Base-by-base conservation (phyloP, 2,888 invertebrate species). In the Dasysyrphus albostriatus region DNA sequence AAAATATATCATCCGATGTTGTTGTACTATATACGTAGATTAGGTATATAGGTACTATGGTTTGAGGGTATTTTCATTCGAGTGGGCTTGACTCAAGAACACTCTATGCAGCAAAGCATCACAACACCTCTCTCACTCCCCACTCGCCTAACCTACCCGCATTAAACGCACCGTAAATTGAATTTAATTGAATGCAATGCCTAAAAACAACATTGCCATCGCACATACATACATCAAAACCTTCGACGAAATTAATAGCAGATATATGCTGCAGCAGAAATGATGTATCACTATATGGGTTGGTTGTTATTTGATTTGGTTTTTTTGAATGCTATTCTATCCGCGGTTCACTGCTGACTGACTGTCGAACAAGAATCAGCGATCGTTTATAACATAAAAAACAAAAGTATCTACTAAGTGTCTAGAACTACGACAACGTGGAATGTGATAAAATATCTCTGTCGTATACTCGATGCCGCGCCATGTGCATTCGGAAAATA, bases 171-270 rank as follows among this genome's bases (percentile, higher is more conserved):
- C 87, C 83, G 75, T 83, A 78, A 87, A 87, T 87, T 87, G 87
- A 87, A 72, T 83, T 87, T 83, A 87, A 87, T 87, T 87, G 83
- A 83, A 83, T 79, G 75, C 70, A 78, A 87, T 87, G 87, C 79
- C 54, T 51, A 54, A 69, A 69, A 87, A 59, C 81, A 79, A 67
- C 81, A 77, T 44, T 61, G 67, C 37, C 47, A 63, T 39, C 10
- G 39, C 74, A 39, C 44, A 67, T 39, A 67, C 19, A 14, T 39
- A 67, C 32, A 39, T 54, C 34, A 34, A 29, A 59, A 63, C 47
- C 49, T 14, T 37, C 24, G 9, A 34, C 44, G 42, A 51, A 24
- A 67, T 44, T 24, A 58, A 29, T 61, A 24, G 32, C 7, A 29
- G 8, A 59, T 59, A 69, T 9, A 9, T 29, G 47, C 12, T 39